A percentile compares a stretch with the other conserved stretches of the same genome.
phyloP scores from a whole-genome alignment of 2,888 invertebrate species.

The Cremastinae sp. region DNA sequence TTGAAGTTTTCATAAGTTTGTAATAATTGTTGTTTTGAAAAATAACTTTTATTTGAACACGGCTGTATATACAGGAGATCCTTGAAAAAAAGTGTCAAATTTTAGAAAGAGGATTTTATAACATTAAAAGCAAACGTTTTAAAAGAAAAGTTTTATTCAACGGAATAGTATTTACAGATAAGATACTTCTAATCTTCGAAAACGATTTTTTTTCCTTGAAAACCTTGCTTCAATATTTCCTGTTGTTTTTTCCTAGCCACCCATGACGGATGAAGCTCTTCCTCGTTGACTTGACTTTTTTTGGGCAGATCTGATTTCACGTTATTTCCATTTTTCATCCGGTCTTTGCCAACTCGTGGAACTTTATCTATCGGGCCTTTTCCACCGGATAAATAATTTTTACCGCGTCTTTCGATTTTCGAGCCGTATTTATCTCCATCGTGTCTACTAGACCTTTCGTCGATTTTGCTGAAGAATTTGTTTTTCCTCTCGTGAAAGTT shows the following conservation, averaged over 20 bases:
- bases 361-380: slow-evolving; percentile 11
- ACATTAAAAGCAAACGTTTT: background rate
- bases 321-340: slow-evolving; percentile 9
- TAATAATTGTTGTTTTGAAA: too few species aligned
- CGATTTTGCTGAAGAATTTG: slow-evolving; percentile 63
- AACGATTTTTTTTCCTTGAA: slow-evolving; percentile 77
- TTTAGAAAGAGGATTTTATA: too few species aligned
- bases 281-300: slow-evolving; percentile 33
- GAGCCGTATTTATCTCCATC: slow-evolving; percentile 18
- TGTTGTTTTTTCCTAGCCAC: slow-evolving; percentile 76
- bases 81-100: too few species aligned
- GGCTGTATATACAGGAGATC: too few species aligned
- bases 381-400: slow-evolving; percentile 48
- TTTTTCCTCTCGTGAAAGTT: slow-evolving; percentile 59
- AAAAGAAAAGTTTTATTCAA: slow-evolving; percentile 45
- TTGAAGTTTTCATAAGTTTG: too few species aligned
- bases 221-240: slow-evolving; percentile 73
- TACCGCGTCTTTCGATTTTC: slow-evolving; percentile 19
- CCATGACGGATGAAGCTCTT: slow-evolving; percentile 77
- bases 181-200: slow-evolving; percentile 68
- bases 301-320: background rate
- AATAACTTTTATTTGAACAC: too few species aligned
- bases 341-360: slow-evolving; percentile 1
- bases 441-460: slow-evolving; percentile 30
- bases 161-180: slow-evolving; percentile 41